Conservation (phyloP, 2,797 vertebrate species). For the Trachops cirrhosus region DNA sequence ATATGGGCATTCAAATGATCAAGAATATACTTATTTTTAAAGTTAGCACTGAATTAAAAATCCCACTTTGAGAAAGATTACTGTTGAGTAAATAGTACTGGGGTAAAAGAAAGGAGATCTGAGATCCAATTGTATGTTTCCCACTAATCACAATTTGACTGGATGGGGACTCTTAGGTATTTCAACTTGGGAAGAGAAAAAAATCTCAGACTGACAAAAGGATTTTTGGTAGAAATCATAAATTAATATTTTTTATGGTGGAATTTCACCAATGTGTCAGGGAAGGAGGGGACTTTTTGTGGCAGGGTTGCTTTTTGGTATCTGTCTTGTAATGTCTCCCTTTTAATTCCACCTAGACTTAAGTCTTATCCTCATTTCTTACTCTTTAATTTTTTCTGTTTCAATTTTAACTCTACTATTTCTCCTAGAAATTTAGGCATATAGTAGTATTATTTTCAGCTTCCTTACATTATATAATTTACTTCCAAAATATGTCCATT, state of each 20-base stretch:
- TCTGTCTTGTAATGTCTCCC: neutral
- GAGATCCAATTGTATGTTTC: neutral
- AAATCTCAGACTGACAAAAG: neutral
- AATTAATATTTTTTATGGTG: neutral
- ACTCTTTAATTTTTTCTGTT: neutral
- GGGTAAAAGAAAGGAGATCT: neutral
- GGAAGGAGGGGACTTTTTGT: neutral
- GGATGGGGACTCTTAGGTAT: neutral
- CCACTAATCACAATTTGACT: neutral
- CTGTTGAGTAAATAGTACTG: neutral
- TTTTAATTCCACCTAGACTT: neutral
- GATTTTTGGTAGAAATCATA: neutral
- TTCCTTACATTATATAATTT: conserved; percentile 9
- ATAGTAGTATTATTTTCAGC: neutral
- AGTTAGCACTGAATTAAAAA: neutral
- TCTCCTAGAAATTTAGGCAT: neutral
- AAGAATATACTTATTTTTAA: neutral
- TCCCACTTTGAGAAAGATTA: neutral
- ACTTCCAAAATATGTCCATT: conserved; percentile 27
- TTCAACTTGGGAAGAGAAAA: neutral
- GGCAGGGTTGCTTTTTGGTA: neutral
- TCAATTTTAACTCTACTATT: conserved; percentile 5
- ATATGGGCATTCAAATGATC: neutral
- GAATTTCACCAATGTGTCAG: neutral
- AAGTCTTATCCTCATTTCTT: neutral